phyloP scores from a whole-genome alignment of 2,113 vertebrate genomes.

The Vidua chalybeata region DNA sequence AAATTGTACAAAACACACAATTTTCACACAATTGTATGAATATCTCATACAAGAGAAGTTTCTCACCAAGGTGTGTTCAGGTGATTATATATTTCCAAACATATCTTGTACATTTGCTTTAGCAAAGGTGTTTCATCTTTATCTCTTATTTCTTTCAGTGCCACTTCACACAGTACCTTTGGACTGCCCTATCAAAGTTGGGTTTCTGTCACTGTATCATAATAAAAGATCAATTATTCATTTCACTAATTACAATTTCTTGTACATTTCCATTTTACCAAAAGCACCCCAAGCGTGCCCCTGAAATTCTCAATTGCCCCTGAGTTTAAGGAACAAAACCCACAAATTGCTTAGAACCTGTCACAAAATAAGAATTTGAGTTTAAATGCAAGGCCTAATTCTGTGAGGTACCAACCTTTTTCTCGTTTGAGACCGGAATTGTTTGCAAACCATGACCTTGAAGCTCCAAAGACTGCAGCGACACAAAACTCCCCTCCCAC shows the following conservation, averaged over 20 bases:
- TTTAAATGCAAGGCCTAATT: background rate
- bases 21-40: background rate
- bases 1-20: background rate
- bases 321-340: background rate
- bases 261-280: background rate
- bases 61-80: background rate
- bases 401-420: constrained; percentile 83
- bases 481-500: constrained; percentile 95
- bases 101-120: background rate
- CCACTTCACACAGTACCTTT: background rate
- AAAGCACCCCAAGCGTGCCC: background rate
- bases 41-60: background rate
- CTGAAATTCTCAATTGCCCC: background rate
- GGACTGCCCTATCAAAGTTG: background rate
- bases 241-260: background rate
- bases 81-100: background rate
- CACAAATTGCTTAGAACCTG: background rate
- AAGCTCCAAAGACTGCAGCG: constrained; percentile 89
- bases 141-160: background rate
- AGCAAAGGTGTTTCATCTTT: background rate
- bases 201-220: background rate
- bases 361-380: background rate
- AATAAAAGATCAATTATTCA: background rate
- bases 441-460: constrained; percentile 94
- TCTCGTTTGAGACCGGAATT: constrained; percentile 93